Base-by-base conservation (phyloP, 2,797 vertebrate species). In the Sebastes melanostomus region DNA sequence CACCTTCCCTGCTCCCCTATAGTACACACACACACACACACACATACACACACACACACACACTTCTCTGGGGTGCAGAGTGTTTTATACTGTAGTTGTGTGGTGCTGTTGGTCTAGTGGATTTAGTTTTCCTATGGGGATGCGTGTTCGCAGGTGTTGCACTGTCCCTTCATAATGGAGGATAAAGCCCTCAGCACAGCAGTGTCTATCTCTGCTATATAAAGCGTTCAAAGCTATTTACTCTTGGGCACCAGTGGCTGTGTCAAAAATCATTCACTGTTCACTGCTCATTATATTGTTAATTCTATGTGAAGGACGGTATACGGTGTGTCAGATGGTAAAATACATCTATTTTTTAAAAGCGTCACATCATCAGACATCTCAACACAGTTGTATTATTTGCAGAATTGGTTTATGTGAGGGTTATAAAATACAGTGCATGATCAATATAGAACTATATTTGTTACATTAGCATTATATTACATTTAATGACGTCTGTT, bases 111-210 rank as follows among this genome's bases (percentile, higher is more conserved):
- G 80, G 85, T 85, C 71, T 73, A 42, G 78, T 89, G 88, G 89
- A 93, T 91, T 88, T 87, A 87, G 79, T 81, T 85, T 82, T 91
- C 89, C 88, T 84, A 5, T 87, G 84, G 89, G 89, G 74, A 82
- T 74, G 75, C 77, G 79, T 84, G 91, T 91, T 92, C 86, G 74
- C 89, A 92, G 90, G 90, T 89, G 89, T 54, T 84, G 80, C 85
- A 65, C 80, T 85, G 88, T 86, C 80, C 84, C 82, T 89, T 90
- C 83, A 87, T 91, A 91, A 93, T 87, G 78, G 86, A 81, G 84
- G 86, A 86, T 88, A 89, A 92, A 89, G 79, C 77, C 81, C 76
- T 79, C 71, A 75, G 83, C 75, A 77, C 68, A 76, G 80, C 75
- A 77, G 69, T 65, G 75, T 83, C 74, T 56, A 73, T 72, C 82